phyloP scores from a whole-genome alignment of 2,888 invertebrate genomes.

The Seira ritae region DNA sequence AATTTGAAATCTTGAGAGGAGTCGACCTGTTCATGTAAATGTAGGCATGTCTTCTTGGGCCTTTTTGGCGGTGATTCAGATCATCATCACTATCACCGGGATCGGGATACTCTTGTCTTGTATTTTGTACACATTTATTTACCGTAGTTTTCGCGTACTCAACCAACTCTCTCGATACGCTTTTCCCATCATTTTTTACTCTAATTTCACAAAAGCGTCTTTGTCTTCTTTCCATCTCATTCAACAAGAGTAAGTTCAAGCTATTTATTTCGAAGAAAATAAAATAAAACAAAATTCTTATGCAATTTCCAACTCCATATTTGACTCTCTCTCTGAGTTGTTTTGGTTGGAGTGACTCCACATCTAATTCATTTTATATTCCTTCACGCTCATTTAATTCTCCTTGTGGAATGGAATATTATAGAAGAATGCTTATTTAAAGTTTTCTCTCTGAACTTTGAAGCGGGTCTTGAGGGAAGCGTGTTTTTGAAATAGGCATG shows the following conservation, averaged over 20 bases:
- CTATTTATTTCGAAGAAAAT: no score
- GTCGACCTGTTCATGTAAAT: not conserved
- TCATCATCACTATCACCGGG: not conserved
- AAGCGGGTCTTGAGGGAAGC: not conserved
- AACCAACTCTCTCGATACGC: not conserved
- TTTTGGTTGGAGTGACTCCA: not conserved
- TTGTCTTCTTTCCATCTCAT: slow-evolving; percentile 1
- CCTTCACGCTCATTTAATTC: slow-evolving; percentile 53
- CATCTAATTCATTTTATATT: slow-evolving; percentile 26
- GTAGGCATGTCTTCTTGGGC: slow-evolving; percentile 26
- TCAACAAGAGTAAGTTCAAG: not conserved
- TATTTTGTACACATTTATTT: no score
- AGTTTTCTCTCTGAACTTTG: slow-evolving; percentile 15
- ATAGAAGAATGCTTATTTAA: slow-evolving; percentile 16
- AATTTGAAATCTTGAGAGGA: not conserved
- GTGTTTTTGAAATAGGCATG: not conserved
- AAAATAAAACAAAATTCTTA: no score
- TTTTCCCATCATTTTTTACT: slow-evolving; percentile 2
- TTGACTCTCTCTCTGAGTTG: not conserved
- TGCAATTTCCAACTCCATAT: not conserved
- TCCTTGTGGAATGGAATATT: slow-evolving; percentile 15
- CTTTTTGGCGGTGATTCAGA: slow-evolving; percentile 57
- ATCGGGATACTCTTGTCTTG: no score
- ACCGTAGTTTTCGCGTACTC: not conserved
- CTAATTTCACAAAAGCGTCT: not conserved